Base-by-base conservation (phyloP, 2,888 invertebrate genomes). In the Lasiommata megera region DNA sequence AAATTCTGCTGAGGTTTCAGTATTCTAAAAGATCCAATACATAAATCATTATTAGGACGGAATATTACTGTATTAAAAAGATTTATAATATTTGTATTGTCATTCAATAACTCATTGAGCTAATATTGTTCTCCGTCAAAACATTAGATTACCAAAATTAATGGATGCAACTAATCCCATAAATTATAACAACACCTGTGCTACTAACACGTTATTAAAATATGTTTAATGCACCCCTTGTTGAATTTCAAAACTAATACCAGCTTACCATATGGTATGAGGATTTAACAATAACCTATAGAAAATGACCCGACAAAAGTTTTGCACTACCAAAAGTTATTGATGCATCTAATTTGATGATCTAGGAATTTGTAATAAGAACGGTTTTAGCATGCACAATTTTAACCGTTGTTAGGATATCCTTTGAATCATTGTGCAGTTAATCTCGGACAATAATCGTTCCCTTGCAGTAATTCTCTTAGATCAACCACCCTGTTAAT, bases 401-500 rank as follows among this genome's bases (percentile, higher is more conserved):
- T 55, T 54, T 36, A 17, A 17, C 17, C 31, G 8, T 31, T 7
- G 46, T 23, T 54, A 1, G 14, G 17, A 43, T 57, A 16, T 29
- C 23, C 37, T 40, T 58, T 60, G 61, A 68, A 58, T 60, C 60
- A 64, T 67, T 72, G 76, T 77, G 73, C 71, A 70, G 70, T 73
- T 71, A 73, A 74, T 72, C 76, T 77, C 65, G 65, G 70, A 72
- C 76, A 76, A 79, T 82, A 84, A 86, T 86, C 86, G 84, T 86
- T 80, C 79, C 81, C 73, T 77, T 80, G 82, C 81, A 83, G 82
- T 83, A 77, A 79, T 77, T 70, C 75, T 79, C 78, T 79, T 80
- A 77, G 80, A 86, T 84, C 84, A 80, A 79, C 82, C 84, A 83
- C 84, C 87, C 87, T 82, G 84, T 84, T 87, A 87, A 87, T 84